phyloP scores from a whole-genome alignment of 2,888 invertebrate species.

The Zaprionus lineosus region DNA sequence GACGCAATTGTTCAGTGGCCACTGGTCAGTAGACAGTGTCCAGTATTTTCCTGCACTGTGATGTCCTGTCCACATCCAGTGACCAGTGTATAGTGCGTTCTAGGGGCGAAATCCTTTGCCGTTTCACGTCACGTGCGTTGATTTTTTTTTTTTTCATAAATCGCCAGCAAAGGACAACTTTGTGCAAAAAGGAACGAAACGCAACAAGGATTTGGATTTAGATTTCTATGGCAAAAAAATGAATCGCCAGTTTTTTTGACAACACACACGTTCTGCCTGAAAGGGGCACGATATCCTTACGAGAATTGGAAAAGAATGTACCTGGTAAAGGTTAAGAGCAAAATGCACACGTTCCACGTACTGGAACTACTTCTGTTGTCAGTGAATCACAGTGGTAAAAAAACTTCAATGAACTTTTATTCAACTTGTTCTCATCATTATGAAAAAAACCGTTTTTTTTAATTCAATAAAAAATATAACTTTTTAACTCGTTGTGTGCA shows the following conservation, averaged over 20 bases:
- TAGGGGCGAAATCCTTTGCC: constrained; percentile 49
- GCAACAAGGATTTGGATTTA: constrained; percentile 12
- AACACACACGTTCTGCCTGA: constrained; percentile 66
- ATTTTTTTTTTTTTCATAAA: constrained; percentile 75
- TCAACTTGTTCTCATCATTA: too few relatives aligned
- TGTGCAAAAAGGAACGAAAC: constrained; percentile 41
- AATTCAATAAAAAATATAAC: too few relatives aligned
- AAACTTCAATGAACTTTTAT: too few relatives aligned
- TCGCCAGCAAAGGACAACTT: constrained; percentile 61
- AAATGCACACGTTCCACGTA: constrained; percentile 45
- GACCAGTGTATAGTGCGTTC: constrained; percentile 7
- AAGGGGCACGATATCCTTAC: neutral
- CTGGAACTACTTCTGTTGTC: constrained; percentile 12
- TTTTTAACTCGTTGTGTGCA: too few relatives aligned
- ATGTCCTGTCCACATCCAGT: neutral
- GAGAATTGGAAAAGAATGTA: neutral
- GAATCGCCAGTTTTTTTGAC: constrained; percentile 69
- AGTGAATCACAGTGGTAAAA: neutral
- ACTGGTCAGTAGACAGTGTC: neutral
- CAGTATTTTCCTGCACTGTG: neutral
- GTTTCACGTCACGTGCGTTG: constrained; percentile 70
- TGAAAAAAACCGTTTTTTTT: too few relatives aligned
- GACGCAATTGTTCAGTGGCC: constrained; percentile 63
- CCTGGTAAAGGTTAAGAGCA: neutral
- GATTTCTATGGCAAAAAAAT: constrained; percentile 62